Percentiles rank a stretch among this genome's conserved stretches.
phyloP scores from a whole-genome alignment of 2,797 vertebrate species.

The Cyprinella venusta region DNA sequence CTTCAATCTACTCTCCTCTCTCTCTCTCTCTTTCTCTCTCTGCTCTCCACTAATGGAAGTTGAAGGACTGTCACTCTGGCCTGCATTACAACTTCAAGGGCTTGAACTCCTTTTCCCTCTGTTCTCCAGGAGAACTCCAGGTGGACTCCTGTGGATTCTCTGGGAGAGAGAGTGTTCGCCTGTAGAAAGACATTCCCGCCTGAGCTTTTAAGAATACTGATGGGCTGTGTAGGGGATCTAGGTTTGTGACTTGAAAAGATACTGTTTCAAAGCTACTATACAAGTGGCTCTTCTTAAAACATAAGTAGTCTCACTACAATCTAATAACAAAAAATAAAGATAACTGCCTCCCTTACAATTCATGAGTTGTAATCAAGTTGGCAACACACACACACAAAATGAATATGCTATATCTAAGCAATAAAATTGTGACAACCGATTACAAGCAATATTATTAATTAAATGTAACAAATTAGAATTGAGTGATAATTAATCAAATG shows the following conservation, averaged over 20 bases:
- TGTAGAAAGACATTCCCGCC: constrained; percentile 5
- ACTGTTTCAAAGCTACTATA: neutral
- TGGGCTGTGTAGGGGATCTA: neutral
- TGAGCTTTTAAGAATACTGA: constrained; percentile 31
- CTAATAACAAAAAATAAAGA: neutral
- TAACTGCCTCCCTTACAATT: neutral
- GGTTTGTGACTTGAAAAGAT: neutral
- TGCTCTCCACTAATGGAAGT: constrained; percentile 46
- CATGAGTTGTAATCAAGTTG: neutral
- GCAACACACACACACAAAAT: too few species aligned
- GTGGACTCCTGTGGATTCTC: constrained; percentile 36
- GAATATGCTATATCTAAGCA: too few species aligned
- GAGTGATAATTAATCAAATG: too few species aligned
- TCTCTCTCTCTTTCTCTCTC: constrained; percentile 27
- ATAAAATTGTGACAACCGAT: too few species aligned
- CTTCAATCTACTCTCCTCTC: constrained; percentile 25
- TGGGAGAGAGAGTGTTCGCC: constrained; percentile 12
- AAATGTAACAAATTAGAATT: too few species aligned
- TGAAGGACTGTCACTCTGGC: constrained; percentile 49
- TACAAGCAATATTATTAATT: too few species aligned
- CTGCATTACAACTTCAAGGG: constrained; percentile 36
- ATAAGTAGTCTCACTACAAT: neutral
- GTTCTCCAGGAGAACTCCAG: constrained; percentile 37
- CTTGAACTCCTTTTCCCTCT: constrained; percentile 26
- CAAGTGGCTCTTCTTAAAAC: neutral